Base-by-base conservation (phyloP, 92 coral and sea anemone species). In the Zoanthus sansibaricus region DNA sequence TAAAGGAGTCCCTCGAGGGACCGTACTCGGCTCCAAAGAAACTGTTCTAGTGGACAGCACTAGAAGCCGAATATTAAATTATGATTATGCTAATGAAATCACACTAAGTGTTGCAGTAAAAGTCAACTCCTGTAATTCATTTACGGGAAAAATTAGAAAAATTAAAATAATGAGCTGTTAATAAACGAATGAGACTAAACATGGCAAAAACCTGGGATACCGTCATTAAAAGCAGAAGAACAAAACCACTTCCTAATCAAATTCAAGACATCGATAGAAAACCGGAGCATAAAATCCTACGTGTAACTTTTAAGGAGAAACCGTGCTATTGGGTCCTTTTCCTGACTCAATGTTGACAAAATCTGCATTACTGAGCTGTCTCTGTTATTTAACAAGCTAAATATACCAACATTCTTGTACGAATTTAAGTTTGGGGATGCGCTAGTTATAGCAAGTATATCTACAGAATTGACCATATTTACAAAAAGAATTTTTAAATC, bases 1-100 rank as follows among this genome's bases (percentile, higher is more conserved):
- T 70, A 86, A 62, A 45, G 89, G 89, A 45, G 89, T 86, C 49
- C 89, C 83, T n/a, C 83, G 75, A 45, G 83, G 89, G 33, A 76
- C 83, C 6, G 89, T 74, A 9, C 74, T 86, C 21, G 75, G 89
- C 17, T 83, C 89, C n/a, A 25, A 25, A 25, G 25, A 25, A 25
- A 25, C 25, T 74, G 33, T 45, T 16, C 18, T 54, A 74, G 51
- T 37, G 46, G 58, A 86, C 52, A 20, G 74, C 75, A 44, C 13
- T 21, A 75, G 25, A 21, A 86, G 78, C 71, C 46, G 48, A 21
- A 30, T 84, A 17, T 1, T 72, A 18, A 84, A 0, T 25, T 25
- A 25, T 25, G 25, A 84, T 54, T 84, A n/a, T 51, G 88, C 80
- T 9, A 83, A 72, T 72, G 80, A 84, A 54, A 61, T 86, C 20